Conservation (phyloP, 2,797 vertebrate genomes). For the Scleropages formosus region DNA sequence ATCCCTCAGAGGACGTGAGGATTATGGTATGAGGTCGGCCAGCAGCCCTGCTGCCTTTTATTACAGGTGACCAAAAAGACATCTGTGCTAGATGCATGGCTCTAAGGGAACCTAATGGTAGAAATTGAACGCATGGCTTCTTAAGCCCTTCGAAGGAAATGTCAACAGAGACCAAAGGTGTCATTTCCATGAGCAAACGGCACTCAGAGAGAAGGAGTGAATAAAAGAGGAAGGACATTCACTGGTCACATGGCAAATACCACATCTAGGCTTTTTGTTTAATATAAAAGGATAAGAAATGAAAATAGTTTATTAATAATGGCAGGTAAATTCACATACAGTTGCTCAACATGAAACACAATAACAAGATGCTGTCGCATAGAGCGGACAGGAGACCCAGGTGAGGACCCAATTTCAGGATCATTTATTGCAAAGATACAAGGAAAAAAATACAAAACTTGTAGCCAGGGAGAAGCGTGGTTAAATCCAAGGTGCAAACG, state of each 20-base stretch:
- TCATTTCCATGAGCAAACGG: conserved; percentile 22
- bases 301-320: too few species aligned
- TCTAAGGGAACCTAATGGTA: conserved; percentile 13
- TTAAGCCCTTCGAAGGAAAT: conserved; percentile 11
- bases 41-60: not conserved
- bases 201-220: not conserved
- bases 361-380: too few species aligned
- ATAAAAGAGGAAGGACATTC: not conserved
- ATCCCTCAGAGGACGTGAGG: conserved; percentile 4
- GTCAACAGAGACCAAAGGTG: conserved; percentile 26
- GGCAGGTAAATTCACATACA: too few species aligned
- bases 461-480: too few species aligned
- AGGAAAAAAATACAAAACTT: too few species aligned
- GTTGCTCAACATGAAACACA: too few species aligned
- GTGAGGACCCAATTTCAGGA: too few species aligned
- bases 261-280: not conserved
- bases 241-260: too few species aligned
- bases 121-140: conserved; percentile 4
- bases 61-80: not conserved
- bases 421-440: too few species aligned
- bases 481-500: too few species aligned
- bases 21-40: not conserved
- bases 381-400: too few species aligned
- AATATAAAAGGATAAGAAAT: conserved; percentile 9
- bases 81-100: not conserved